A percentile compares a stretch with the other conserved stretches of the same genome.
These are phyloP conservation scores for Sebastolobus altivelis DNA, from an alignment of 2,797 vertebrate genomes.

Conservation along the genomic window DNA sequence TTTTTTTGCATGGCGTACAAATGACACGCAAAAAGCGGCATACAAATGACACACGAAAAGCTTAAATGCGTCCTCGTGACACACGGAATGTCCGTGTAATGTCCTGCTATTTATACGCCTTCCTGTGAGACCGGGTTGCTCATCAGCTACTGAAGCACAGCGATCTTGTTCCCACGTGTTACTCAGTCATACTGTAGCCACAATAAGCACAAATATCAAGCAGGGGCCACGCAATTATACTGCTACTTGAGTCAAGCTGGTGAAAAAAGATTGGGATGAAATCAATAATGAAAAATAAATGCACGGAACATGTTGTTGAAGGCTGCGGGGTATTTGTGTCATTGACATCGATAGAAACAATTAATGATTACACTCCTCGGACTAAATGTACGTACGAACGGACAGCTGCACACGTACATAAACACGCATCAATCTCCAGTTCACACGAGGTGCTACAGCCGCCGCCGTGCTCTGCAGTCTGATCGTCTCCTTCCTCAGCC, in stretches of 20 bases:
- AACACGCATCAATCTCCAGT: constrained; percentile 37
- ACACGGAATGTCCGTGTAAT: not conserved
- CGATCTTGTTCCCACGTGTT: no score
- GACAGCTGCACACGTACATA: constrained; percentile 3
- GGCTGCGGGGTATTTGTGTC: constrained; percentile 12
- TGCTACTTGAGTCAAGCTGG: not conserved
- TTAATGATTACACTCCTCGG: not conserved
- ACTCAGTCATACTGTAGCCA: not conserved
- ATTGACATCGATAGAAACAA: constrained; percentile 27
- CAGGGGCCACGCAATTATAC: not conserved
- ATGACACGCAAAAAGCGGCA: no score
- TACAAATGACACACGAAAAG: no score
- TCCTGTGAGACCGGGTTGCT: not conserved
- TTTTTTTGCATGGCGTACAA: not conserved
- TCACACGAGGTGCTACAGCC: constrained; percentile 47
- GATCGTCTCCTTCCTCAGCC: constrained; percentile 69
- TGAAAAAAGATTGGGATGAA: constrained; percentile 15
- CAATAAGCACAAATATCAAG: constrained; percentile 1
- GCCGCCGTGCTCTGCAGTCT: constrained; percentile 69
- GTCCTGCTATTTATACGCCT: not conserved
- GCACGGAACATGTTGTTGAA: not conserved
- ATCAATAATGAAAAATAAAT: constrained; percentile 20
- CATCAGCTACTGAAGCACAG: no score
- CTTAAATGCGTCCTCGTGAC: not conserved
- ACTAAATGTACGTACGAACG: constrained; percentile 23